phyloP scores from a whole-genome alignment of 2,113 vertebrate species.

The Columba livia region DNA sequence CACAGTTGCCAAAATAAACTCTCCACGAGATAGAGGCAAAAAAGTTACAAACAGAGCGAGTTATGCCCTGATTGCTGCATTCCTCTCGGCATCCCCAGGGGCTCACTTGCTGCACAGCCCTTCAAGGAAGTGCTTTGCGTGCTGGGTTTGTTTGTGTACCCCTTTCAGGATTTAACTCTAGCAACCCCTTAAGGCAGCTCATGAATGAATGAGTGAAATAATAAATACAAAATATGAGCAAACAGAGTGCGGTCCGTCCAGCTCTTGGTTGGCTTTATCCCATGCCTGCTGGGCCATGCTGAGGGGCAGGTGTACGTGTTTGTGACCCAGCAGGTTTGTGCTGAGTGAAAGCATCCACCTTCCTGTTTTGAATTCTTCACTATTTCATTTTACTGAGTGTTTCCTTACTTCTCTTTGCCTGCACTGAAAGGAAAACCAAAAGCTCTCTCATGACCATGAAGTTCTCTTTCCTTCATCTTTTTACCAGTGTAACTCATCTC shows the following conservation, averaged over 20 bases:
- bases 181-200: constrained; percentile 2
- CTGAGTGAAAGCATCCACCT: background rate
- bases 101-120: background rate
- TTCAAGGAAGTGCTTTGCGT: background rate
- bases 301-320: background rate
- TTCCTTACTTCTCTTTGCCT: background rate
- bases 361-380: background rate
- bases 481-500: background rate
- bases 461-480: background rate
- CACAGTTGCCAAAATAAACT: constrained; percentile 62
- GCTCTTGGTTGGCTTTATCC: background rate
- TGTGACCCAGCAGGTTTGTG: background rate
- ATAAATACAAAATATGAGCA: background rate
- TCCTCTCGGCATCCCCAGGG: background rate
- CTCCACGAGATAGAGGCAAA: constrained; percentile 19
- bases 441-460: background rate
- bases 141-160: background rate
- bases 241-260: background rate
- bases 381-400: background rate
- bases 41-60: constrained; percentile 1
- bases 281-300: accelerated
- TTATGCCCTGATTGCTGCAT: constrained; percentile 29
- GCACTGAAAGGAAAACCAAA: background rate
- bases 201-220: background rate
- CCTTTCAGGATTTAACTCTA: constrained; percentile 46